Evolutionary conservation across 2,888 invertebrate genomes (phyloP).

Genomic region (Brenthis hecate): DNA sequence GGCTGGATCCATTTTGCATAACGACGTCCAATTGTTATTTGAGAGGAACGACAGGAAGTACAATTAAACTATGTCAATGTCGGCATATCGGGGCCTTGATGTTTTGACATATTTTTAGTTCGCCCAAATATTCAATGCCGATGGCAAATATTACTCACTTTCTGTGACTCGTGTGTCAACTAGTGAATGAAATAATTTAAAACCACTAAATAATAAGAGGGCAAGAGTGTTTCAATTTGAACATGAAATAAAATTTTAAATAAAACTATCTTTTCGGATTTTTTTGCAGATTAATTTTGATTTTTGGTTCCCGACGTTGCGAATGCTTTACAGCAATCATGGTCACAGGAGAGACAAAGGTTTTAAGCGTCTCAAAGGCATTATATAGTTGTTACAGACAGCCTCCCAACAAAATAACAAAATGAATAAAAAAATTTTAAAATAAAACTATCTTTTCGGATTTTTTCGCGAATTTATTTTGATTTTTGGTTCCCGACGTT

Average conservation of each 20-base stretch:
- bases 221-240: too few relatives aligned
- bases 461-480: too few relatives aligned
- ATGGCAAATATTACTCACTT: slow-evolving; percentile 32
- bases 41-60: slow-evolving; percentile 54
- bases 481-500: too few relatives aligned
- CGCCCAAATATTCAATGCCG: slow-evolving; percentile 43
- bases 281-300: background rate
- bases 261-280: background rate
- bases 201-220: background rate
- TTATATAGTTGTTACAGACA: too few relatives aligned
- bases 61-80: slow-evolving; percentile 75
- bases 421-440: too few relatives aligned
- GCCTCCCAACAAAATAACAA: too few relatives aligned
- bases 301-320: too few relatives aligned
- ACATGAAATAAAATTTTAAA: background rate
- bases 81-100: slow-evolving; percentile 56
- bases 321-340: too few relatives aligned
- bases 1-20: too few relatives aligned
- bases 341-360: too few relatives aligned
- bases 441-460: too few relatives aligned
- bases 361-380: too few relatives aligned
- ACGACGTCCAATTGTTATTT: slow-evolving; percentile 1
- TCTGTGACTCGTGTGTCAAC: slow-evolving; percentile 32
- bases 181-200: slow-evolving; percentile 27
- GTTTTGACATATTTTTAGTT: slow-evolving; percentile 44